A percentile compares a stretch with the other conserved stretches of the same genome.
Evolutionary conservation across 2,888 invertebrate species (phyloP).

Genomic region (Apeira syringaria): DNA sequence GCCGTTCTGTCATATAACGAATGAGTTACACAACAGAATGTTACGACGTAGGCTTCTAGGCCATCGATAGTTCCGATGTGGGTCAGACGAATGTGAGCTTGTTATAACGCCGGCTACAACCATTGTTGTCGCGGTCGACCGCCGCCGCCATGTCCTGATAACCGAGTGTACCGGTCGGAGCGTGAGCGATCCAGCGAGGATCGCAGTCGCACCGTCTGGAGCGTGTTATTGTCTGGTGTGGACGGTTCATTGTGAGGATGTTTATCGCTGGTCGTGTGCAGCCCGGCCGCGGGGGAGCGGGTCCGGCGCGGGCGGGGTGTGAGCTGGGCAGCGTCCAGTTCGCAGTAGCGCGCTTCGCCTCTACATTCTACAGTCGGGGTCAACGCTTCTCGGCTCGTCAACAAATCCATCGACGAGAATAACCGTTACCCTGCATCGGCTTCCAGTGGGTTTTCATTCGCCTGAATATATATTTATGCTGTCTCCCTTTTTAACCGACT

Average conservation of each 20-base stretch:
- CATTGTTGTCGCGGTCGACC: slow-evolving; percentile 15
- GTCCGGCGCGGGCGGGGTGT: slow-evolving; percentile 7
- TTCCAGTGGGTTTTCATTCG: slow-evolving; percentile 73
- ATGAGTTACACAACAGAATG: slow-evolving; percentile 35
- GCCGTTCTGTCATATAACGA: slow-evolving; percentile 37
- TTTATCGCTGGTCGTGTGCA: slow-evolving; percentile 20
- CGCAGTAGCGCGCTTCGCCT: slow-evolving; percentile 63
- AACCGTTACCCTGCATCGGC: slow-evolving; percentile 78
- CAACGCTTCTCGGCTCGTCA: slow-evolving; percentile 78
- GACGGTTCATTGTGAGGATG: slow-evolving; percentile 29
- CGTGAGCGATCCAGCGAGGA: slow-evolving; percentile 16
- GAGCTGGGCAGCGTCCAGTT: slow-evolving; percentile 50
- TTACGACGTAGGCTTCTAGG: slow-evolving; percentile 58
- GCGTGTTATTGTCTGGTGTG: slow-evolving; percentile 25
- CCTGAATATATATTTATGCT: slow-evolving; percentile 63
- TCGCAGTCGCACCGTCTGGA: slow-evolving; percentile 20
- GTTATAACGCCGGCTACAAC: slow-evolving; percentile 15
- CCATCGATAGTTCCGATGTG: slow-evolving; percentile 48
- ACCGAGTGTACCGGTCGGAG: slow-evolving; percentile 9
- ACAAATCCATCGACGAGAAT: slow-evolving; percentile 81
- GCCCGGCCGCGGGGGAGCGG: slow-evolving; percentile 6
- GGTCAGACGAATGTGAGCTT: slow-evolving; percentile 49
- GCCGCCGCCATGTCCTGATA: slow-evolving; percentile 10
- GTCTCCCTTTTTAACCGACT: slow-evolving; percentile 44
- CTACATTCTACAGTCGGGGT: slow-evolving; percentile 65